Conservation (phyloP, 2,797 vertebrate species). For the Vultur gryphus region DNA sequence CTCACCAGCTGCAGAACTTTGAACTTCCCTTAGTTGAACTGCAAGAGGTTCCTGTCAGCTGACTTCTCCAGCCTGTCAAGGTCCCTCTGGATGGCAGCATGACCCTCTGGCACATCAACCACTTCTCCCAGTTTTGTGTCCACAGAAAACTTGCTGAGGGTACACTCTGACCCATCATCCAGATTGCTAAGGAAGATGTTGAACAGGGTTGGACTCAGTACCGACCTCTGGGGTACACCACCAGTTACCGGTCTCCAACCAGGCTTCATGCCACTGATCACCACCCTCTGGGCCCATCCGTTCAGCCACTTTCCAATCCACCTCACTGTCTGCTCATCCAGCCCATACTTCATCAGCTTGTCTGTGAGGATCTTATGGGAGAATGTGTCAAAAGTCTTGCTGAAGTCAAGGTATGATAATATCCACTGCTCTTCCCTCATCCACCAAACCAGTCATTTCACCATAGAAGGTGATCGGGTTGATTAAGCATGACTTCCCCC, state of each 20-base stretch:
- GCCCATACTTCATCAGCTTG: neutral
- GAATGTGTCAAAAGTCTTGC: neutral
- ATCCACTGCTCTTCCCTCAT: neutral
- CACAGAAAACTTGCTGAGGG: neutral
- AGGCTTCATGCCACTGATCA: neutral
- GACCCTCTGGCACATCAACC: neutral
- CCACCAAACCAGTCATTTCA: neutral
- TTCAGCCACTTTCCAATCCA: neutral
- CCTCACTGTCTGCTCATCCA: neutral
- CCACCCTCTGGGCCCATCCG: neutral
- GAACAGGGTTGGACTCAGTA: neutral
- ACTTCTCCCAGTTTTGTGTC: neutral
- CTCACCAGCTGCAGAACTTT: neutral
- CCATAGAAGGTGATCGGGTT: neutral
- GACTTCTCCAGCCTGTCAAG: neutral
- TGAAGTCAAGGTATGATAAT: neutral
- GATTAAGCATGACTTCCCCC: neutral
- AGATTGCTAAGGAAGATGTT: neutral
- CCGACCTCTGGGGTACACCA: accelerated
- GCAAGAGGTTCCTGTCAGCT: neutral
- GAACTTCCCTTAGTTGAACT: neutral
- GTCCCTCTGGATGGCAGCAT: neutral
- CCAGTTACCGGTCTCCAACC: neutral
- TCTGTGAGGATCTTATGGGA: neutral
- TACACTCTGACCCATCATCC: too few species aligned